Base-by-base conservation (phyloP, 2,888 invertebrate species). In the Spilosoma lubricipeda region DNA sequence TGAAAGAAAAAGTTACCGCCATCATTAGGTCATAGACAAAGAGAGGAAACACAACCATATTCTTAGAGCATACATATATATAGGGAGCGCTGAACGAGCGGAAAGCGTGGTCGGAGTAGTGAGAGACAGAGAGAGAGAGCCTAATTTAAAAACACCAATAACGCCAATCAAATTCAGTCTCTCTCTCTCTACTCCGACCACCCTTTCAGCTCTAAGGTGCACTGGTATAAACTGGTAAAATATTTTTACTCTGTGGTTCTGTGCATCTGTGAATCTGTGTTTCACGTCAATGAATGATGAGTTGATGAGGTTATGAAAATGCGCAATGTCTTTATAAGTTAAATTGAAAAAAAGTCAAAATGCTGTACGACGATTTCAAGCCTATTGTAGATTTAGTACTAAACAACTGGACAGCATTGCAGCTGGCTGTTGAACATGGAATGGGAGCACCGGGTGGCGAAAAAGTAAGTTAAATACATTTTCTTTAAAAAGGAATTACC, bases 401-500 rank as follows among this genome's bases (percentile, higher is more conserved):
- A 75, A 97, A 97, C 85, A 97, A 97, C 87, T 98, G 97, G 97
- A 97, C 97, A 30, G 97, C 97, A 9, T 89, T 98, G 45, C 96
- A 97, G 84, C 90, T 97, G 45, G 97, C 97, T 52, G 97, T 97
- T 0, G 97, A 97, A 90, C 97, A 98, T 96, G 97, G 97, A 82
- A 97, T 97, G 97, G 97, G 97, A 52, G 97, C 97, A 36, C 96
- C 97, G 33, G 96, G 97, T 83, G 97, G 97, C 66, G 97, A 96
- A 93, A 96, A 97, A 93, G 97, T 97, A 92, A 30, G 63, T 30
- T 2, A 18, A 30, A 8, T 5, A 27, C 30, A 7, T 63, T 18
- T 18, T 18, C 7, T 15, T 30, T 59, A 7, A n/a, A 8, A 11
- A 11, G 7, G 1, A 33, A 33, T 3, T 33, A 33, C 33, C 33